Evolutionary conservation across 2,797 vertebrate species (phyloP).

Genomic region (Halcyon smyrnensis): DNA sequence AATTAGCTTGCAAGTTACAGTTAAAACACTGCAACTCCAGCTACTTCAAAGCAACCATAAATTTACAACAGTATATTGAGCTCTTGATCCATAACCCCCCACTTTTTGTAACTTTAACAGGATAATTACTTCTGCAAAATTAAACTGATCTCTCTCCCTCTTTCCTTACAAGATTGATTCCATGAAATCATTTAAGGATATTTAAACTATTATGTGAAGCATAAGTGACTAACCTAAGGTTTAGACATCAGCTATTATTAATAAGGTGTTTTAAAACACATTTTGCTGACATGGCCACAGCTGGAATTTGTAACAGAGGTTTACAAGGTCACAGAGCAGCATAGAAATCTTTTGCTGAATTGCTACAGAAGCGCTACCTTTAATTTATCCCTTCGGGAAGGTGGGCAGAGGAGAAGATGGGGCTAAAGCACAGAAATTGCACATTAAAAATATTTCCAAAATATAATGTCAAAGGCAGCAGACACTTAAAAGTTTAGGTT

Average conservation of each 20-base stretch:
- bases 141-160: background rate
- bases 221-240: conserved; percentile 40
- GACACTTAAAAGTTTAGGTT: background rate
- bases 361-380: background rate
- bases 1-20: background rate
- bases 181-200: conserved; percentile 20
- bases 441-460: background rate
- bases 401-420: too few relatives aligned
- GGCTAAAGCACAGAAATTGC: background rate
- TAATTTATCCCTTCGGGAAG: background rate
- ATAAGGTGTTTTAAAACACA: conserved; percentile 50
- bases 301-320: conserved; percentile 21
- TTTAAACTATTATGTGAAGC: background rate
- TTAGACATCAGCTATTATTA: conserved; percentile 48
- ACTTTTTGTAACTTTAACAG: background rate
- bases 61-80: background rate
- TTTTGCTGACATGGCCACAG: background rate
- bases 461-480: background rate
- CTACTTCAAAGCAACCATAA: background rate
- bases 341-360: background rate
- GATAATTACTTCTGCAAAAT: background rate
- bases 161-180: background rate
- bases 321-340: background rate
- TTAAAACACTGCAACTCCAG: background rate
- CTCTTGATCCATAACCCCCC: background rate